Evolutionary conservation across 1,140 invertebrate species (phyloP).

Genomic region (Aleiodes sp.): DNA sequence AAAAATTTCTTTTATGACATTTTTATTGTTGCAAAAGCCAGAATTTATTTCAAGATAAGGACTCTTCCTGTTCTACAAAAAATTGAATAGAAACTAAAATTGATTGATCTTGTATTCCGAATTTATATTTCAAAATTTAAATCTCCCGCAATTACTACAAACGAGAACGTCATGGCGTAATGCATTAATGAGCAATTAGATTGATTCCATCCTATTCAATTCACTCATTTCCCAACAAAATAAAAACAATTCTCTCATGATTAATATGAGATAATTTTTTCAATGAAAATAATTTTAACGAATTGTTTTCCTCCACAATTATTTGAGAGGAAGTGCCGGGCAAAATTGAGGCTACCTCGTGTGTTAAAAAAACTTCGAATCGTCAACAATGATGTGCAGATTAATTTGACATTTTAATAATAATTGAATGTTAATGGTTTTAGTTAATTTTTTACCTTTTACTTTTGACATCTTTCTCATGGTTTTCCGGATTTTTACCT

Average conservation of each 20-base stretch:
- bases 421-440: neutral
- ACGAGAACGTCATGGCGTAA: neutral
- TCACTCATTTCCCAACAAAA: neutral
- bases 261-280: neutral
- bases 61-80: too few species aligned
- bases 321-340: too few species aligned
- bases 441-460: slow-evolving; percentile 48
- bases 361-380: neutral
- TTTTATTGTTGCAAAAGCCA: neutral
- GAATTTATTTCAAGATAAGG: neutral
- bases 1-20: too few species aligned
- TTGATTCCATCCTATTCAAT: neutral
- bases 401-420: neutral
- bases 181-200: neutral
- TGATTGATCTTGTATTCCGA: neutral
- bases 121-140: slow-evolving; percentile 1
- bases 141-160: neutral
- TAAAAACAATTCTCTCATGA: neutral
- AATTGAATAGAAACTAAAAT: neutral
- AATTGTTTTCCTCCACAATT: too few species aligned
- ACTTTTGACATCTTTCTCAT: slow-evolving; percentile 58
- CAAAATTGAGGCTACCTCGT: too few species aligned
- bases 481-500: slow-evolving; percentile 55
- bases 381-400: neutral
- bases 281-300: too few species aligned